Evolutionary conservation across 2,113 vertebrate species (phyloP), one percentile per base, ranked within the genome.

Genomic region (Paramisgurnus dabryanus): DNA sequence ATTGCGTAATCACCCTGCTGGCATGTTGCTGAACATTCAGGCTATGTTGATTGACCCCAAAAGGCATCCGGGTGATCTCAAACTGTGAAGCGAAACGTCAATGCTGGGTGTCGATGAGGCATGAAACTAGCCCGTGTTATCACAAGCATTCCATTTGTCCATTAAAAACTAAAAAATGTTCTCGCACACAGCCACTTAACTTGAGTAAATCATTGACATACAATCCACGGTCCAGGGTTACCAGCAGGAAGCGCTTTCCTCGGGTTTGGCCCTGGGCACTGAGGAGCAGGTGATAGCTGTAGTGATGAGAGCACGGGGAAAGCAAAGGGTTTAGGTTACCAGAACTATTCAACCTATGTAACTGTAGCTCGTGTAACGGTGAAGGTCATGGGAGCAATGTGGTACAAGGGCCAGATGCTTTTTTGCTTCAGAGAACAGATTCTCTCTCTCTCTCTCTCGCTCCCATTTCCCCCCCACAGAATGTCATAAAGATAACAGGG

Each of bases 261-360:
- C 45, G 12, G 57, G 39, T 74, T 53, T 81, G 68, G 82, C 78
- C 43, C 53, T 75, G 22, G 66, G 68, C 79, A 65, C 57, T 73
- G 50, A 80, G 18, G 40, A 70, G 80, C 77, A 78, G 78, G 74
- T 80, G 81, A 82, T 55, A 11, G 73, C 17, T 17, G n/a, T 49
- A 67, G 77, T 13, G 78, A 77, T 84, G 72, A 81, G 81, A 68
- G 53, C 6, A 13, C 40, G 4, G 47, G 76, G 81, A 72, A 10
- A 18, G 83, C 84, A 50, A 85, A 43, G 67, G 78, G 27, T 63
- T 80, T 88, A 81, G 78, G 57, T 78, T 74, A 67, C 80, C 41
- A 70, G 67, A 83, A 83, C 86, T 83, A 83, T 84, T 87, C 85
- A 86, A 71, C 61, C 82, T 72, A 79, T 71, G 70, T 72, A 68